A percentile compares a stretch with the other conserved stretches of the same genome.
These are phyloP conservation scores for Leptodirus hochenwartii DNA, from an alignment of 2,888 invertebrate genomes.

Conservation along the genomic window DNA sequence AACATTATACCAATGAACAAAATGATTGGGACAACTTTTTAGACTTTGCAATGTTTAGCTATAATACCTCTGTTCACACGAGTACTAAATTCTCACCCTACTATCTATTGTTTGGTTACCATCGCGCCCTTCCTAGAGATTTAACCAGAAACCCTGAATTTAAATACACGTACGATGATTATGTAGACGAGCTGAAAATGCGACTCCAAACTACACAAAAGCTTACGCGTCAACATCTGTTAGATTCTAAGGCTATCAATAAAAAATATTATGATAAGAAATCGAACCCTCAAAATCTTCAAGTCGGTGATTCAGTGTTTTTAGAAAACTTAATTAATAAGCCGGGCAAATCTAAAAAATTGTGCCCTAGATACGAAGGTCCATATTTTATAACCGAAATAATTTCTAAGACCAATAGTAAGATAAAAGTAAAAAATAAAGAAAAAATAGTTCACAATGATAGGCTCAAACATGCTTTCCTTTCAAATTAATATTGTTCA, in stretches of 20 bases:
- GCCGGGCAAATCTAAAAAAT: conserved; percentile 8
- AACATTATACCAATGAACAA: conserved; percentile 9
- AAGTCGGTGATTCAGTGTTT: conserved; percentile 8
- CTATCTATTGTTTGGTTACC: conserved; percentile 11
- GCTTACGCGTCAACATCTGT: conserved; percentile 9
- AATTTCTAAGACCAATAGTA: conserved; percentile 8
- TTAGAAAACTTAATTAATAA: conserved; percentile 7
- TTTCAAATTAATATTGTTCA: no score
- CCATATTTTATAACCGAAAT: conserved; percentile 10
- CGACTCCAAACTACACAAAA: conserved; percentile 7
- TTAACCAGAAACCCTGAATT: conserved; percentile 6
- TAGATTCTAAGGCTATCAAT: conserved; percentile 8
- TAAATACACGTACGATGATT: conserved; percentile 6
- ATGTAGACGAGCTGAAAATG: conserved; percentile 3
- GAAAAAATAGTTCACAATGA: conserved; percentile 3
- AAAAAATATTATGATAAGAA: conserved; percentile 11
- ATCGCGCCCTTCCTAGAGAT: conserved; percentile 8
- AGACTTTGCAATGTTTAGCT: conserved; percentile 10
- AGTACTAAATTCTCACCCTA: conserved; percentile 10
- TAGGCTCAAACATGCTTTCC: conserved; percentile 5
- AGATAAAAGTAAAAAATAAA: conserved; percentile 7
- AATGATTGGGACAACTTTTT: conserved; percentile 10
- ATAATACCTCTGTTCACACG: conserved; percentile 10
- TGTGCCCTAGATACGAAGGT: conserved; percentile 8
- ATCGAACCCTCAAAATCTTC: conserved; percentile 6